Conservation (phyloP, 92 coral and sea anemone genomes). For the Umimayanthus chanpuru region DNA sequence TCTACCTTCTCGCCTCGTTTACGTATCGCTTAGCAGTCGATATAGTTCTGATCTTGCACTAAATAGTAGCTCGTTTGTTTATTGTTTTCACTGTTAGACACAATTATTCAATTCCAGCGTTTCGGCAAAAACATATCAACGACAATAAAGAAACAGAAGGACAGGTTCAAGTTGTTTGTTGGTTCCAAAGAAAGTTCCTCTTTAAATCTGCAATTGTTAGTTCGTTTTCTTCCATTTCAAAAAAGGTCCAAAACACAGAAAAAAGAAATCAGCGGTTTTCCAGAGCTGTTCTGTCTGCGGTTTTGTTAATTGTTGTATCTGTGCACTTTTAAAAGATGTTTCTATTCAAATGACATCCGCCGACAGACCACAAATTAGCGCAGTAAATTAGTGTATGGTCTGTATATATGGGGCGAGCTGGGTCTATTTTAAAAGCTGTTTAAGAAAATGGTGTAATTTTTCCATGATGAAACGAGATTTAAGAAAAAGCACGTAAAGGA, state of each 20-base stretch:
- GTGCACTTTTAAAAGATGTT: conserved; percentile 34
- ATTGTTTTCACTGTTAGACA: not conserved
- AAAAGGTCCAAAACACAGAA: not conserved
- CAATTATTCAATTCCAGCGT: not conserved
- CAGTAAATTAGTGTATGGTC: not conserved
- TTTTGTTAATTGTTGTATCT: conserved; percentile 37
- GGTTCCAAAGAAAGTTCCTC: not conserved
- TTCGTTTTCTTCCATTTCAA: conserved; percentile 10
- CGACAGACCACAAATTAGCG: conserved; percentile 21
- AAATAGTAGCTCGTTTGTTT: not conserved
- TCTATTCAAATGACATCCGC: conserved; percentile 39
- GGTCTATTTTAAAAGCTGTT: not conserved
- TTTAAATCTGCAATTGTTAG: not conserved
- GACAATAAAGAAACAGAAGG: not conserved
- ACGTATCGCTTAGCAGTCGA: not conserved
- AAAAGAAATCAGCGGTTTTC: conserved; percentile 1
- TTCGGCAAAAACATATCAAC: not conserved
- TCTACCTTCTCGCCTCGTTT: not conserved
- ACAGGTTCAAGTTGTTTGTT: not conserved
- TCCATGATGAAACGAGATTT: too few relatives aligned
- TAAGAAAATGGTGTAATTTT: too few relatives aligned
- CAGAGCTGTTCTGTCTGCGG: conserved; percentile 14
- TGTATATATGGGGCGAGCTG: not conserved
- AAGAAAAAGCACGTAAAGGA: not conserved
- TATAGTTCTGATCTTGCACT: conserved; percentile 4